Evolutionary conservation across 2,113 vertebrate species (phyloP), one percentile per base, ranked within the genome.

Genomic region (Anhinga anhinga): DNA sequence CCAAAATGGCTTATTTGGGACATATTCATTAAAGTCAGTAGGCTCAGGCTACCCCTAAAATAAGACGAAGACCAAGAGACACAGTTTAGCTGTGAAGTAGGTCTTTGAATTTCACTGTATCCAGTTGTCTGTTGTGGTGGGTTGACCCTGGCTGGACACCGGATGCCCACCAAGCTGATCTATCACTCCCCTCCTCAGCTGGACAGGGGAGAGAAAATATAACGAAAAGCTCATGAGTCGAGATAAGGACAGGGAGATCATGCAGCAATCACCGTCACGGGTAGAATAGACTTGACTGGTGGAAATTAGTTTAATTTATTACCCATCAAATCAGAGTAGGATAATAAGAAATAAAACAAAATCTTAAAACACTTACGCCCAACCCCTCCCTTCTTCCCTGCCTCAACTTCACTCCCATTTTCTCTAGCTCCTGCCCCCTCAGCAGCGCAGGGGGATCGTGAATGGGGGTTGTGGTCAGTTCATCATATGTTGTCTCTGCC

Each of bases 201-300:
- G 29, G 34, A 47, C 44, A 53, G n/a, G 5, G 10, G 81, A 19
- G 11, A 74, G 10, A 32, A 87, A 52, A 58, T 13, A 45, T 44
- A 61, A 59, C 0, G 0, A 40, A 55, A 47, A 20, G 20, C 25
- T 82, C 1, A 0, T 27, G 34, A 40, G 34, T 59, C 14, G 1
- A 59, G 9, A 6, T 36, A 59, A 61, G 15, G 58, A 26, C 15
- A 16, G n/a, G 58, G 58, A 61, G 10, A 61, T 25, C n/a, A n/a
- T 15, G 16, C 15, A n/a, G 22, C 58, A 61, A 61, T 36, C 36
- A 36, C 15, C 2, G 5, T 36, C n/a, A 36, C 4, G 3, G 58
- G n/a, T 22, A 61, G 26, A 61, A 26, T 10, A 36, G n/a, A 36
- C n/a, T 61, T 10, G 4, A 25, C n/a, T 61, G 14, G 23, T 23